phyloP scores from a whole-genome alignment of 2,888 invertebrate genomes.

The Teinopalpus imperialis region DNA sequence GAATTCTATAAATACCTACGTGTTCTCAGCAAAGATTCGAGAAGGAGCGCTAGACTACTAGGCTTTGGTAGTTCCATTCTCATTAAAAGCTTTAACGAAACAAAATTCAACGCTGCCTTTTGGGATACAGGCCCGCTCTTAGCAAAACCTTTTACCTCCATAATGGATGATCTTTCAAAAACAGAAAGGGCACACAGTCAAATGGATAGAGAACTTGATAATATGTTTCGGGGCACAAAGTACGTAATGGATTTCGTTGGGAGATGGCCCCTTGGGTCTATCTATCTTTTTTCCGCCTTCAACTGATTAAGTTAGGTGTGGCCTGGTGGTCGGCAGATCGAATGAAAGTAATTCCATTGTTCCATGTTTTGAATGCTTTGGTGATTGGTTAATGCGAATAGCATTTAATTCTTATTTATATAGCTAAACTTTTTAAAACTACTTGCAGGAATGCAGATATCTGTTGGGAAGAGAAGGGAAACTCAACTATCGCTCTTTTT shows the following conservation, averaged over 20 bases:
- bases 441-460: too few species aligned
- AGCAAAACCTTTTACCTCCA: conserved; percentile 51
- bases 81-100: conserved; percentile 35
- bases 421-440: too few species aligned
- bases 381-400: too few species aligned
- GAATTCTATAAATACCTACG: too few species aligned
- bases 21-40: too few species aligned
- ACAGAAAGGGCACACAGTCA: conserved; percentile 54
- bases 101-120: conserved; percentile 35
- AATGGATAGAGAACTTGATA: conserved; percentile 53
- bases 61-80: conserved; percentile 46
- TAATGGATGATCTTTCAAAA: conserved; percentile 61
- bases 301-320: conserved; percentile 46
- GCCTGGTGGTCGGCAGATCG: conserved; percentile 19
- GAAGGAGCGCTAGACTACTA: too few species aligned
- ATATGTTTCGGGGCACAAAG: conserved; percentile 45
- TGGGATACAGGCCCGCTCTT: conserved; percentile 32
- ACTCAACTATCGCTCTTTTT: too few species aligned
- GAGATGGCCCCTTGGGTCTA: conserved; percentile 45
- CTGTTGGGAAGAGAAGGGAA: too few species aligned
- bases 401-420: too few species aligned
- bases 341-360: not conserved
- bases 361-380: not conserved
- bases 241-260: conserved; percentile 58
- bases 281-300: conserved; percentile 45